Evolutionary conservation across 2,888 invertebrate genomes (phyloP), one percentile per base, ranked within the genome.

Genomic region (Poecilus cupreus): DNA sequence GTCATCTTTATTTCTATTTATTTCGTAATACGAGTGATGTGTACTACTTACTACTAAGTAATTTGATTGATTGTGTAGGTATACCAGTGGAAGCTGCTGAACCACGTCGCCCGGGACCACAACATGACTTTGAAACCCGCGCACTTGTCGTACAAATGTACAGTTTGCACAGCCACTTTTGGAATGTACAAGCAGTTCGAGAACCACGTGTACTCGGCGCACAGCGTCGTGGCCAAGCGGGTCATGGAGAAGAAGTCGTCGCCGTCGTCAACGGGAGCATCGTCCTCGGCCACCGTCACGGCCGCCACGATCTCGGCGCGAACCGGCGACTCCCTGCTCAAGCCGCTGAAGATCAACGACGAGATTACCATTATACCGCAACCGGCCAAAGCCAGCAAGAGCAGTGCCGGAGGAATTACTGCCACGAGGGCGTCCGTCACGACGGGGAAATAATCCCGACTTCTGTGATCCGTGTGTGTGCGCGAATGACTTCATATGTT

Each of bases 141-240:
- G 43, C 97, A 97, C 89, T 91, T 97, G 80, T 97, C 97, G 32
- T 97, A 97, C 91, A 97, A 97, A 89, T 97, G 97, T 89, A 97
- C 97, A 10, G 97, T 97, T 26, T 97, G 97, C 89, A 96, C 97
- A 46, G 97, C 97, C 22, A 97, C 97, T 2, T 97, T 97, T 87
- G 96, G 96, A 86, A 96, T 97, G 96, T 97, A 97, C 91, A 96
- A 96, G 90, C 95, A 96, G 87, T 97, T 97, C 86, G 97, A 97
- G 88, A 97, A 95, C 88, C 97, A 97, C 88, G 97, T 97, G 4
- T 97, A 97, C 87, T 96, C 96, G 46, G 97, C 96, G 18, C 97
- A 97, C 87, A 96, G 96, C 88, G 96, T 96, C 18, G 96, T 96
- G 16, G 96, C 96, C 46, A 96, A 96, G 87, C 93, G 96, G 83